Conservation (phyloP, 2,888 invertebrate genomes). For the Allygus modestus region DNA sequence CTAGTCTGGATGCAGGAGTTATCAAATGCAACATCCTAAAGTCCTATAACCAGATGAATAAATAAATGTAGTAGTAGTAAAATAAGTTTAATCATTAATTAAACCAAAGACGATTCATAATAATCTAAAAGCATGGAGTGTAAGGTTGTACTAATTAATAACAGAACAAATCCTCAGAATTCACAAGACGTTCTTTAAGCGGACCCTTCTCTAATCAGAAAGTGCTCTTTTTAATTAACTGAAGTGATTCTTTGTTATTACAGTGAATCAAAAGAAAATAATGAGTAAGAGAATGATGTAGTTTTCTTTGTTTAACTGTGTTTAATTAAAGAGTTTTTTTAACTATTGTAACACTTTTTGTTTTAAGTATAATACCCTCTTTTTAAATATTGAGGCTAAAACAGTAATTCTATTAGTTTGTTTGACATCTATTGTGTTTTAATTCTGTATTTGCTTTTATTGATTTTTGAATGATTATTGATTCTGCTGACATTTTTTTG, state of each 20-base stretch:
- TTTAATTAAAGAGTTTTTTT: conserved; percentile 10
- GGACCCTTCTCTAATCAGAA: conserved; percentile 37
- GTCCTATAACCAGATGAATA: too few species aligned
- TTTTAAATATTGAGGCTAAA: too few species aligned
- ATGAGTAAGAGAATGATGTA: not conserved
- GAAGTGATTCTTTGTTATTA: conserved; percentile 43
- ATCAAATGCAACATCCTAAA: too few species aligned
- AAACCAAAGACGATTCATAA: too few species aligned
- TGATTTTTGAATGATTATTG: too few species aligned
- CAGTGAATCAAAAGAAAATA: conserved; percentile 36
- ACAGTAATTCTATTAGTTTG: too few species aligned
- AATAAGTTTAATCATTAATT: too few species aligned
- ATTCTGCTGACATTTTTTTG: too few species aligned
- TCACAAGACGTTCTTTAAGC: conserved; percentile 31
- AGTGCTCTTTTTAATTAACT: conserved; percentile 45
- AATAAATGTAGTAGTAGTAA: too few species aligned
- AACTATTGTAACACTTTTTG: not conserved
- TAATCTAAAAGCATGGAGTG: not conserved
- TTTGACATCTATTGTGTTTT: too few species aligned
- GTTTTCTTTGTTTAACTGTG: conserved; percentile 19
- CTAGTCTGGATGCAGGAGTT: too few species aligned
- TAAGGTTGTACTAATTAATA: not conserved
- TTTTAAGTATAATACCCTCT: not conserved
- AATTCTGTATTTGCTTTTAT: too few species aligned
- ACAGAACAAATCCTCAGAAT: not conserved